phyloP scores from a whole-genome alignment of 2,113 vertebrate genomes.

The Meles meles region DNA sequence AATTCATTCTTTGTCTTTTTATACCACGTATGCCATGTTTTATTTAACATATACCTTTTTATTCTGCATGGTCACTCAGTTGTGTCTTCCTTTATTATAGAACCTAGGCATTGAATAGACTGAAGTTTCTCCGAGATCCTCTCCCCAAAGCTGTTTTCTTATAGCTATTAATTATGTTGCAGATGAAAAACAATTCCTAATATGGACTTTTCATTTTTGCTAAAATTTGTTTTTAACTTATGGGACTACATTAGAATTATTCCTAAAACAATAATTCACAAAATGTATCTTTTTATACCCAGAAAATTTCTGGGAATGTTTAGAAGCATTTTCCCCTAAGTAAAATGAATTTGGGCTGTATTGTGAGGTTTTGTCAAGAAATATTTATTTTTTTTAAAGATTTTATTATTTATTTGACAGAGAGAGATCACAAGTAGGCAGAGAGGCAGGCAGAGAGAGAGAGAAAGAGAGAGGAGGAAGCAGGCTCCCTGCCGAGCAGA shows the following conservation, averaged over 20 bases:
- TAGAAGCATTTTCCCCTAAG: background rate
- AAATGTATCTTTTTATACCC: background rate
- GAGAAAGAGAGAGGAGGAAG: too few relatives aligned
- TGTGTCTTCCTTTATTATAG: background rate
- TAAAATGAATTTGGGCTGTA: background rate
- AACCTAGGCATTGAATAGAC: background rate
- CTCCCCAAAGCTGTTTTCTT: background rate
- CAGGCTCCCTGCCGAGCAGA: too few relatives aligned
- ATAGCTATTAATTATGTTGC: background rate
- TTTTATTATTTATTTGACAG: too few relatives aligned
- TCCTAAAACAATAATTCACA: background rate
- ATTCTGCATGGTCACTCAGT: background rate
- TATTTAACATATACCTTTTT: background rate
- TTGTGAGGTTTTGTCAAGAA: background rate
- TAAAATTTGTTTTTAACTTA: conserved; percentile 39
- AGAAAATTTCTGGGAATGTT: conserved; percentile 1
- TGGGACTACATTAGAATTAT: background rate
- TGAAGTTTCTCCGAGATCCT: background rate
- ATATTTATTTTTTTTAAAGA: background rate
- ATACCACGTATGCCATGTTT: background rate
- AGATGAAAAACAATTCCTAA: conserved; percentile 22
- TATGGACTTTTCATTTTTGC: conserved; percentile 4
- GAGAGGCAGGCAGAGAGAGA: too few relatives aligned
- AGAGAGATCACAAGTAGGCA: too few relatives aligned
- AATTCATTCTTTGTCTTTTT: background rate